Percentiles rank a stretch among this genome's conserved stretches.
Conservation (phyloP, 2,888 invertebrate genomes). For the Nemotelus nigrinus region DNA sequence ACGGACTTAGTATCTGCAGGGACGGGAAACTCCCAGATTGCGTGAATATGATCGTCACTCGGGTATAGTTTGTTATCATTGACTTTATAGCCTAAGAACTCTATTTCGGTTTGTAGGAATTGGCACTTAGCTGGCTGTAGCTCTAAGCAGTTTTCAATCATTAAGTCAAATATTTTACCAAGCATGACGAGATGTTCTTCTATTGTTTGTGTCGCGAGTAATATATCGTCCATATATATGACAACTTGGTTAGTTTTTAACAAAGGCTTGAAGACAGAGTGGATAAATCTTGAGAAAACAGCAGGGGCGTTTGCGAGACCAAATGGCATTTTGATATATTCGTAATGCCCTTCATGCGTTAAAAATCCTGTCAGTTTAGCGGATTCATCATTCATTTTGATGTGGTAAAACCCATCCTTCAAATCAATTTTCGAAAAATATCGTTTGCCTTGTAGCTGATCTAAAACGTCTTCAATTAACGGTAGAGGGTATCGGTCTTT, state of each 20-base stretch:
- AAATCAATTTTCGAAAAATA: constrained; percentile 41
- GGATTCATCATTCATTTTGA: not conserved
- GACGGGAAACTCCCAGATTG: not conserved
- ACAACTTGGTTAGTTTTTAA: too few relatives aligned
- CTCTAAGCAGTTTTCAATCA: not conserved
- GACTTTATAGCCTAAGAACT: not conserved
- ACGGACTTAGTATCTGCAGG: not conserved
- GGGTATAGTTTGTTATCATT: not conserved
- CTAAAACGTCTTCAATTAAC: too few relatives aligned
- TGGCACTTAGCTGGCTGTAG: not conserved
- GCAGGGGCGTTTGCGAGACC: constrained; percentile 54
- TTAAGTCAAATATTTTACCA: too few relatives aligned
- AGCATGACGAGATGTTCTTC: too few relatives aligned
- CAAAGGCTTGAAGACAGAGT: too few relatives aligned
- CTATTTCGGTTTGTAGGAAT: not conserved
- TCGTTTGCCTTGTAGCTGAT: constrained; percentile 26
- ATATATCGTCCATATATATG: too few relatives aligned
- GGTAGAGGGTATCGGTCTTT: too few relatives aligned
- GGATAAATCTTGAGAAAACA: too few relatives aligned
- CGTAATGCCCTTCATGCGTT: constrained; percentile 55
- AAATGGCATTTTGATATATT: too few relatives aligned
- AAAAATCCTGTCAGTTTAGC: constrained; percentile 53
- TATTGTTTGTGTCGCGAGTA: too few relatives aligned
- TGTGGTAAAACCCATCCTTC: not conserved
- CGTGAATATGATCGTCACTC: not conserved